Evolutionary conservation across 2,888 invertebrate genomes (phyloP), one percentile per base, ranked within the genome.

Genomic region (Plagiodera versicolora): DNA sequence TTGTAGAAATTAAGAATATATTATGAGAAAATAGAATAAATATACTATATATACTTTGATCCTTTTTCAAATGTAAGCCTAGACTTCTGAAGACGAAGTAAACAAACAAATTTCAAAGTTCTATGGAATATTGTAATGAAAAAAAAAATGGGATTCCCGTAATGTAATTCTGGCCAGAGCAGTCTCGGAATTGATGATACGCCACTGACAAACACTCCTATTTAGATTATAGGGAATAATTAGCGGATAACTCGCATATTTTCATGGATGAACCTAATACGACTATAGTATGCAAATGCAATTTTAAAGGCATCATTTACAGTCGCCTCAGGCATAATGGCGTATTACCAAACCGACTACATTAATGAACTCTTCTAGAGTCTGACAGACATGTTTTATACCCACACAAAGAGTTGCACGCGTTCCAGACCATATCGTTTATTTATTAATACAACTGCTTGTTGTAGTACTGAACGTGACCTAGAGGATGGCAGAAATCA

Each of bases 351-450:
- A 78, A 77, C 77, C 75, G 74, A 77, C 77, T 78, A 78, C 78
- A 77, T 79, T 79, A 79, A 79, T 79, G 78, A 79, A 79, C 79
- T 79, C 77, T 74, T 79, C 78, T 76, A 77, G 75, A 78, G 72
- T 74, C 78, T 72, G 74, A 77, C 77, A 75, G 78, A 76, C 78
- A 79, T 79, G 77, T 79, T 79, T 79, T 79, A 75, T 75, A 77
- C 77, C 78, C 78, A 78, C 75, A 74, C 78, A 78, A 75, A 74
- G 74, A 77, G 73, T 75, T 78, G 78, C 79, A 79, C 79, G 78
- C 78, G 78, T 77, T 79, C 70, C 76, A 75, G 76, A 78, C 78
- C 78, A 79, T 79, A 79, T 79, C 79, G 78, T 75, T 77, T 78
- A 79, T 79, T 79, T 79, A 79, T 79, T 77, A 74, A 74, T 78